phyloP scores from a whole-genome alignment of 1,140 invertebrate genomes.

The Tetragonula clypearis region DNA sequence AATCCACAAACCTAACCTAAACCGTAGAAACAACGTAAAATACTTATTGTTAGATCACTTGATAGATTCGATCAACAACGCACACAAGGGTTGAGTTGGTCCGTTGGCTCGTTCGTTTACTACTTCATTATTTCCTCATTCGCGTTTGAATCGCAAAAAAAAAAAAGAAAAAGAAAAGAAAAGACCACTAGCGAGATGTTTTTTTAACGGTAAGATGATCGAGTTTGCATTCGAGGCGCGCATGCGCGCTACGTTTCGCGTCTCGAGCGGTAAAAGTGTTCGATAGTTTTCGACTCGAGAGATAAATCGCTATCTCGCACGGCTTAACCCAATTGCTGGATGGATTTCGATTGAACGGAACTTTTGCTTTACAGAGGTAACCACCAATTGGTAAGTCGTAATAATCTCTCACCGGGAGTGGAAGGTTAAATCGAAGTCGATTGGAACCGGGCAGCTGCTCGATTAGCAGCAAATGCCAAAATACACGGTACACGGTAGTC shows the following conservation, averaged over 20 bases:
- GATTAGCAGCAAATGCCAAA: slow-evolving; percentile 10
- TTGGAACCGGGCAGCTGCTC: slow-evolving; percentile 17
- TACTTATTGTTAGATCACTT: not conserved
- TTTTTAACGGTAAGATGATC: not conserved
- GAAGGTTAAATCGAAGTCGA: slow-evolving; percentile 1
- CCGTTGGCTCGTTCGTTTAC: not conserved
- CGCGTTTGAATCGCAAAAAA: not conserved
- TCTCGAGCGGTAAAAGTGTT: not conserved
- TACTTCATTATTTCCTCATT: not conserved
- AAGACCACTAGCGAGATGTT: not conserved
- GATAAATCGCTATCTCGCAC: not conserved
- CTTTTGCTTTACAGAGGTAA: slow-evolving; percentile 19
- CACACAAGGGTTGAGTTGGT: not conserved
- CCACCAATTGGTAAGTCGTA: not conserved
- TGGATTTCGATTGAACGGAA: not conserved
- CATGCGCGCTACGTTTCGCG: not conserved
- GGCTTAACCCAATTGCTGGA: not conserved
- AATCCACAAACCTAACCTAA: not conserved
- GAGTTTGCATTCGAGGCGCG: too few relatives aligned
- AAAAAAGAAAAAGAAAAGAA: not conserved
- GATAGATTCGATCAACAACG: not conserved
- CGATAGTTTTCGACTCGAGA: not conserved
- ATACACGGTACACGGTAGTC: not conserved
- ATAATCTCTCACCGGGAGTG: not conserved
- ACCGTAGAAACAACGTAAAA: not conserved